Percentiles rank a stretch among this genome's conserved stretches.
These are phyloP conservation scores for Suricata suricatta DNA, from an alignment of 2,113 vertebrate genomes.

Conservation along the genomic window DNA sequence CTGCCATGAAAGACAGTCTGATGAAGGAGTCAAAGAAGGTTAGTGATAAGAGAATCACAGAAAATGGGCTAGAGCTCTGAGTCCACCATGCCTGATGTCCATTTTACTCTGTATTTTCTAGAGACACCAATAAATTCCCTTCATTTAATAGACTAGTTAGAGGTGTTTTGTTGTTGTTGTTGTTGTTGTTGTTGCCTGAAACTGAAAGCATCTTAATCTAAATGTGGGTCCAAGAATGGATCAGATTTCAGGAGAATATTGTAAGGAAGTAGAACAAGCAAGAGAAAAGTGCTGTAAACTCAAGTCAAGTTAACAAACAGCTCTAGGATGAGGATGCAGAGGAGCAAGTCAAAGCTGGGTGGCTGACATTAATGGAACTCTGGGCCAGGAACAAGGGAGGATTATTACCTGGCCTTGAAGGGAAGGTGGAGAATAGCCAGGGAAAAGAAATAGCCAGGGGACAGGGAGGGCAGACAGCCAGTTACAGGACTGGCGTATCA, in stretches of 20 bases:
- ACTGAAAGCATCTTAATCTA: not conserved
- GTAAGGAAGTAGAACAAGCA: not conserved
- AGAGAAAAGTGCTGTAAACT: not conserved
- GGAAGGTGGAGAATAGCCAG: rapidly evolving
- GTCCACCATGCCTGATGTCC: not conserved
- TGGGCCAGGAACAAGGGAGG: not conserved
- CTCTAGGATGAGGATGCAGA: not conserved
- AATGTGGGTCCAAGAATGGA: not conserved
- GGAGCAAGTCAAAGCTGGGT: not conserved
- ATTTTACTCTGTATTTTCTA: not conserved
- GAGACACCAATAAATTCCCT: not conserved
- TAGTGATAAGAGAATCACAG: not conserved
- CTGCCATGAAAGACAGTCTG: not conserved
- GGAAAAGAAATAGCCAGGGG: not conserved
- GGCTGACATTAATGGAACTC: not conserved
- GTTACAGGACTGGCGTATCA: too few species aligned
- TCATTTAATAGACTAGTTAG: slow-evolving; percentile 1
- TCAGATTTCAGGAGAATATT: slow-evolving; percentile 17
- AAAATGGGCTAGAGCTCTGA: not conserved
- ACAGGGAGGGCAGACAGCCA: not conserved
- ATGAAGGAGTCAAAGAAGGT: not conserved
- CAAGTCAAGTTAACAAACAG: not conserved
- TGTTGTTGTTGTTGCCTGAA: not conserved
- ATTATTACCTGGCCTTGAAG: not conserved
- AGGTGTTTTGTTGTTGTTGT: not conserved